Percentiles rank a stretch among this genome's conserved stretches.
Evolutionary conservation across 92 coral and sea anemone species (phyloP).

Genomic region (Galaxea fascicularis): DNA sequence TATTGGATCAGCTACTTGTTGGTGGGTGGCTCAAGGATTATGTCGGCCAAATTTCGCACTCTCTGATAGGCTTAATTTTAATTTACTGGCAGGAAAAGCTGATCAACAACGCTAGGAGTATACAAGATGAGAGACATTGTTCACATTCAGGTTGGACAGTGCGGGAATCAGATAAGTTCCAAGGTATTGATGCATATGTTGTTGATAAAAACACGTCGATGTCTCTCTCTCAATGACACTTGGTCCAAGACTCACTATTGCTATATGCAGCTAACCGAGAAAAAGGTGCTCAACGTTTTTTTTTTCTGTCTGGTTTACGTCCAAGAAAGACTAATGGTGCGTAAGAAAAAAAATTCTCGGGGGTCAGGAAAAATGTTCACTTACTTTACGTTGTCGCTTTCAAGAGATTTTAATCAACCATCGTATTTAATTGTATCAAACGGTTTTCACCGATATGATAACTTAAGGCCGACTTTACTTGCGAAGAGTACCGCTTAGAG

Average conservation of each 20-base stretch:
- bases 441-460: background rate
- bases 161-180: conserved; percentile 87
- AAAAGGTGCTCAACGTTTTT: background rate
- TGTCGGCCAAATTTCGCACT: background rate
- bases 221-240: background rate
- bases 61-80: background rate
- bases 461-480: background rate
- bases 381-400: background rate
- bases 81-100: conserved; percentile 26
- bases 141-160: conserved; percentile 91
- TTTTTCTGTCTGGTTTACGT: too few relatives aligned
- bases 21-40: background rate
- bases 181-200: conserved; percentile 62
- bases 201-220: conserved; percentile 2
- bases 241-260: background rate
- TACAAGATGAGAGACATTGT: conserved; percentile 83
- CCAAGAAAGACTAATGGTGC: background rate
- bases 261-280: background rate
- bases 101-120: background rate
- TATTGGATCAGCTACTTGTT: conserved; percentile 10
- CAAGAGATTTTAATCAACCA: background rate
- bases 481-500: too few relatives aligned
- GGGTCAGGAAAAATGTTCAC: background rate
- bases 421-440: background rate
- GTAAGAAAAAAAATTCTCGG: background rate